A percentile compares a stretch with the other conserved stretches of the same genome.
Evolutionary conservation across 2,888 invertebrate species (phyloP).

Genomic region (Cataglyphis cursor): DNA sequence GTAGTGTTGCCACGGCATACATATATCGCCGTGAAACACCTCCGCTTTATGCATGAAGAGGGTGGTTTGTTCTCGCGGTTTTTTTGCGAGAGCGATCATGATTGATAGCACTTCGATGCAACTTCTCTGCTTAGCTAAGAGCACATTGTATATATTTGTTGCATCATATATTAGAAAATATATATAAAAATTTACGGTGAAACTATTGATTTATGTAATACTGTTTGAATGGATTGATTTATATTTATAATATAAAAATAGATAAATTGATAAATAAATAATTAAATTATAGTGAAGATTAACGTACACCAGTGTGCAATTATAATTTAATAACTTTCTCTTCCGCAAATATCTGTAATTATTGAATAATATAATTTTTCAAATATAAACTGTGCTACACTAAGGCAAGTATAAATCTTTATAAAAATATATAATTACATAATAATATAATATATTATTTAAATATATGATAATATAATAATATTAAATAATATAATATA

Average conservation of each 20-base stretch:
- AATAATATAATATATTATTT: too few relatives aligned
- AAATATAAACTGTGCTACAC: neutral
- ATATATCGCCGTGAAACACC: slow-evolving; percentile 60
- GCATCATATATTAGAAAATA: neutral
- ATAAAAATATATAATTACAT: neutral
- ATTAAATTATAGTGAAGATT: slow-evolving; percentile 4
- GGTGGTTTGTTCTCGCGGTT: slow-evolving; percentile 36
- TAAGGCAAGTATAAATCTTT: neutral
- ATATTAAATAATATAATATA: too few relatives aligned
- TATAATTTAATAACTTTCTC: slow-evolving; percentile 7
- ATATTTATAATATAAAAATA: neutral
- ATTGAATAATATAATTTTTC: neutral
- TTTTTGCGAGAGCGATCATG: slow-evolving; percentile 36
- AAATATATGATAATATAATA: too few relatives aligned
- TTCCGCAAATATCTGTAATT: neutral
- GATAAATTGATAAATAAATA: neutral
- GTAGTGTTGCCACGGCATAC: slow-evolving; percentile 53
- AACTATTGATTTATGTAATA: neutral
- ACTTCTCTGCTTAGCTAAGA: slow-evolving; percentile 4
- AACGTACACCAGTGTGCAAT: neutral
- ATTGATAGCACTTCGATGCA: slow-evolving; percentile 21
- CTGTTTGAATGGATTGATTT: neutral
- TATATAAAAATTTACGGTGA: neutral
- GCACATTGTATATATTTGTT: neutral
- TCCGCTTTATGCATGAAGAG: slow-evolving; percentile 55